Percentiles rank a stretch among this genome's conserved stretches.
phyloP scores from a whole-genome alignment of 2,888 invertebrate genomes.

The Epicampocera succincta region DNA sequence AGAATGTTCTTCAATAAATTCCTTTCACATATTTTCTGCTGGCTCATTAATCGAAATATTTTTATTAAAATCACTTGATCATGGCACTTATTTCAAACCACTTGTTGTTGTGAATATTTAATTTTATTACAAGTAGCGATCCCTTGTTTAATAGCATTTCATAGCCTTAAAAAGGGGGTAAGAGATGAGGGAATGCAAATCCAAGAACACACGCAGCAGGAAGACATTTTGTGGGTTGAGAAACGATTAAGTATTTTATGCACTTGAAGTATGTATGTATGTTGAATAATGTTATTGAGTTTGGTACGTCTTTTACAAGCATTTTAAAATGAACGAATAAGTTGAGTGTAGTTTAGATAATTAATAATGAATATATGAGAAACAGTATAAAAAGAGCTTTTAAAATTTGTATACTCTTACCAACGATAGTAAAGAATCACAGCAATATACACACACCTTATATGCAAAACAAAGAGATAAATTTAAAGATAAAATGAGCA shows the following conservation, averaged over 20 bases:
- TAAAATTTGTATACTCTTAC: constrained; percentile 64
- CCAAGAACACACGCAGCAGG: no score
- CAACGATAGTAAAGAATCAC: constrained; percentile 63
- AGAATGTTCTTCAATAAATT: no score
- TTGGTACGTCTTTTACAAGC: constrained; percentile 43
- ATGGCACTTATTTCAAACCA: no score
- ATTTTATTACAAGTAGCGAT: no score
- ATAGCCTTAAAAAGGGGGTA: no score
- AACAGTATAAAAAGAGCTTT: constrained; percentile 44
- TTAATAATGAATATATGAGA: constrained; percentile 23
- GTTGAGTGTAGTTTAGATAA: constrained; percentile 31
- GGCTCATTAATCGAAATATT: no score
- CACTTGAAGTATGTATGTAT: not conserved
- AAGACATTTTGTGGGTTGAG: no score
- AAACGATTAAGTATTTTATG: not conserved
- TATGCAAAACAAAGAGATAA: constrained; percentile 51
- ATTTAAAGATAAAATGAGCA: constrained; percentile 58
- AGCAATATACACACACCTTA: constrained; percentile 61
- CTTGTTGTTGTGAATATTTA: no score
- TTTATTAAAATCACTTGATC: no score
- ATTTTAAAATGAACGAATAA: constrained; percentile 22
- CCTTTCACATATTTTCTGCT: no score
- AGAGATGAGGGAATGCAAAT: no score
- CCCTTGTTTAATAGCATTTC: no score
- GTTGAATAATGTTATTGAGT: constrained; percentile 31